Evolutionary conservation across 23 tunicate genomes (phyloP), one percentile per base, ranked within the genome.

Genomic region (Halocynthia roretzi): DNA sequence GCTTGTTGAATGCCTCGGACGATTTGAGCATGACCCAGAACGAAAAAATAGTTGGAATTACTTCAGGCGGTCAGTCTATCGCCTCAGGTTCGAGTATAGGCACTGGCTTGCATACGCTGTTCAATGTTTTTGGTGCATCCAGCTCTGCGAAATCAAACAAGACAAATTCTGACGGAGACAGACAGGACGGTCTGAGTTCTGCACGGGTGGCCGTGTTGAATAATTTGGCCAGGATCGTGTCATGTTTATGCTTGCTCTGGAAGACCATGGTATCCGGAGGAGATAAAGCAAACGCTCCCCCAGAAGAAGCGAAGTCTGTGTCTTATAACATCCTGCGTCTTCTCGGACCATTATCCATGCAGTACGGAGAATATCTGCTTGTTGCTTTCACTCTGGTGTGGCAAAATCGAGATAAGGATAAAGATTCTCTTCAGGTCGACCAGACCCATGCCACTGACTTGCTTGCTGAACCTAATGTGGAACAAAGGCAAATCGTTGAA

Each of bases 351-450:
- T 21, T 92, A 11, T 82, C 88, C 17, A 40, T 86, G 44, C 93
- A 86, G 69, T 92, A 86, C 72, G 98, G 98, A 67, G 98, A 92
- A 74, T 81, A 83, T 65, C 78, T 92, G 70, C 54, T 92, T 19
- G 71, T 74, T 53, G 92, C 87, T 53, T 71, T 92, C 67, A 85
- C 98, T 7, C 14, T 92, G 7, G 87, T 82, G 7, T 92, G 98
- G 98, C 91, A 85, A 12, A 64, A 74, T 64, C 56, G 78, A 20
- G 78, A 74, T 54, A 12, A 14, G n/a, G 78, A 74, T 5, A 53
- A 14, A 18, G n/a, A 53, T 56, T 0, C 60, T 0, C n/a, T 44
- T 10, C 31, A 74, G 55, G 15, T n/a, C 5, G n/a, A 53, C 55
- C 55, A 74, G 17, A 21, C 60, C n/a, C 55, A 21, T 8, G 5